phyloP scores from a whole-genome alignment of 2,888 invertebrate species.

The Ryuthela nishihirai region DNA sequence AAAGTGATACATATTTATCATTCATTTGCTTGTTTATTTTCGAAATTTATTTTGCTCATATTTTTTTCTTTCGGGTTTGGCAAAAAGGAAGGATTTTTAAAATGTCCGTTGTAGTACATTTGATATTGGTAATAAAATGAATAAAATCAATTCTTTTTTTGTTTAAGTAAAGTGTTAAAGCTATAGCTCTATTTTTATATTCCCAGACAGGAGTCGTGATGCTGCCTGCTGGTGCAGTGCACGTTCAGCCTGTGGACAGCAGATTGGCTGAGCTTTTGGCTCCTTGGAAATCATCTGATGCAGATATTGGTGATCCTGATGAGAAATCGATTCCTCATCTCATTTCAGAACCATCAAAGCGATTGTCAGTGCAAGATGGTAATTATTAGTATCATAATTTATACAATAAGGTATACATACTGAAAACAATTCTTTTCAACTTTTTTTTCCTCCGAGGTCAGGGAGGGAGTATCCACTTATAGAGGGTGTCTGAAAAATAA shows the following conservation, averaged over 20 bases:
- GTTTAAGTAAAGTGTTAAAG: neutral
- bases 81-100: too few species aligned
- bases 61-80: too few species aligned
- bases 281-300: too few species aligned
- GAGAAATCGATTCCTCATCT: constrained; percentile 15
- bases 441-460: too few species aligned
- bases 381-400: too few species aligned
- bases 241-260: constrained; percentile 26
- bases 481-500: too few species aligned
- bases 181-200: neutral
- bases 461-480: too few species aligned
- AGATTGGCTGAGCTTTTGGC: constrained; percentile 22
- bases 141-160: neutral
- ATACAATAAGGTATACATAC: neutral
- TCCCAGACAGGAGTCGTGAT: constrained; percentile 22
- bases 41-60: too few species aligned
- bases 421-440: neutral
- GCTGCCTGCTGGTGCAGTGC: constrained; percentile 21
- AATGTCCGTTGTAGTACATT: neutral
- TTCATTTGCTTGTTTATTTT: too few species aligned
- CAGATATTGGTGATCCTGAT: too few species aligned
- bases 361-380: constrained; percentile 29
- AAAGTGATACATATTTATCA: too few species aligned
- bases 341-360: constrained; percentile 16
- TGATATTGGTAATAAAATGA: neutral